Conservation (phyloP, 2,888 invertebrate genomes). For the Amaurobius ferox region DNA sequence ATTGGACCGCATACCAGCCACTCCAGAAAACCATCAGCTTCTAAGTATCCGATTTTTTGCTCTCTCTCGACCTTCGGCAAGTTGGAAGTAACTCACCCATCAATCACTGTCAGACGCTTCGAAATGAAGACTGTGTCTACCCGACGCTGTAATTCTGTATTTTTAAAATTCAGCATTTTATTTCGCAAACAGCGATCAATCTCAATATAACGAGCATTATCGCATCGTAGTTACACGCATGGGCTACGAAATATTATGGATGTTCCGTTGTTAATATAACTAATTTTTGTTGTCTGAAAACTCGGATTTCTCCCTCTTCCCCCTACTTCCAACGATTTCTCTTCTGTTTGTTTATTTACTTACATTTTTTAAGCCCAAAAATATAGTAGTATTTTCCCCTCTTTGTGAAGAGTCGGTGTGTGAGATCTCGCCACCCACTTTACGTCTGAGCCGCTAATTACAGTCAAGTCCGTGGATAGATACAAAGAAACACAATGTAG, state of each 20-base stretch:
- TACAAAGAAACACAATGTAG: slow-evolving; percentile 56
- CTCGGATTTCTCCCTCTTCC: neutral
- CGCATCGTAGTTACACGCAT: slow-evolving; percentile 50
- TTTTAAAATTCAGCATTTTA: slow-evolving; percentile 58
- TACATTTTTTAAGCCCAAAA: neutral
- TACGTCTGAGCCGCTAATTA: slow-evolving; percentile 43
- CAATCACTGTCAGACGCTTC: slow-evolving; percentile 56
- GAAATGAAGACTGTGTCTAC: slow-evolving; percentile 48
- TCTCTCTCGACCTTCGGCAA: slow-evolving; percentile 10
- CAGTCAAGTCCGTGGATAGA: slow-evolving; percentile 5
- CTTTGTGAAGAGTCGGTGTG: neutral
- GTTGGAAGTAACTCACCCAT: slow-evolving; percentile 37
- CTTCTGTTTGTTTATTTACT: neutral
- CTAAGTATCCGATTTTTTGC: neutral
- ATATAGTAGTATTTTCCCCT: neutral
- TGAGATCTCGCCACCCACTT: slow-evolving; percentile 56
- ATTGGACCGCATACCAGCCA: slow-evolving; percentile 5
- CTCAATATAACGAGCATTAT: slow-evolving; percentile 62
- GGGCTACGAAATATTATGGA: slow-evolving; percentile 42
- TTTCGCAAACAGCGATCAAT: slow-evolving; percentile 70
- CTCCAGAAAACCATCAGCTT: neutral
- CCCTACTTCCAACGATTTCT: neutral
- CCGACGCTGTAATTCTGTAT: slow-evolving; percentile 61
- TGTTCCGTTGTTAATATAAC: slow-evolving; percentile 31
- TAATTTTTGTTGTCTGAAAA: slow-evolving; percentile 32